These are phyloP conservation scores for Melanostigma gelatinosum DNA, from an alignment of 2,113 vertebrate genomes.

Conservation along the genomic window DNA sequence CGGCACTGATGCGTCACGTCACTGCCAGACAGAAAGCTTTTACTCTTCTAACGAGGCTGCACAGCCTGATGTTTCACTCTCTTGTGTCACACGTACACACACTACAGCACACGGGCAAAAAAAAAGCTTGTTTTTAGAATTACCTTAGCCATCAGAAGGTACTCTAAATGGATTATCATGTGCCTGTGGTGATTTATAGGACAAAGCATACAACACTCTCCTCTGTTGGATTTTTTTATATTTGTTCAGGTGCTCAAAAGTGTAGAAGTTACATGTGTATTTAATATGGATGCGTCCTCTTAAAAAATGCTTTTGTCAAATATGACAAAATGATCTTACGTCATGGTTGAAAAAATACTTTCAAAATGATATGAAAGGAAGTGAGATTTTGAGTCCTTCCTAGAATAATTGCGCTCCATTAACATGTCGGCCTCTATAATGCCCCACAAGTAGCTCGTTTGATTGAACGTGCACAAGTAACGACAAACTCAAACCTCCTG, in stretches of 20 bases:
- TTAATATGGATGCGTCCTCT: background rate
- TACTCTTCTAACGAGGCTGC: slow-evolving; percentile 33
- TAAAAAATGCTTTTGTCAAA: background rate
- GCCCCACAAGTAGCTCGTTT: background rate
- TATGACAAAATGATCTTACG: background rate
- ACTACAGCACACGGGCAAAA: background rate
- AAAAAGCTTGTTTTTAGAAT: slow-evolving; percentile 1
- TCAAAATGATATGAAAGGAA: background rate
- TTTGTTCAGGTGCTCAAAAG: background rate
- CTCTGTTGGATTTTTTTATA: background rate
- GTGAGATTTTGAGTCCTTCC: background rate
- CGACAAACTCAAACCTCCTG: background rate
- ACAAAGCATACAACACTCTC: background rate
- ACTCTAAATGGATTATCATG: background rate
- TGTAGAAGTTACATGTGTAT: background rate
- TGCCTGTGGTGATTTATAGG: background rate
- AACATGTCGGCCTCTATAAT: too few species aligned
- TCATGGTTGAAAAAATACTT: background rate
- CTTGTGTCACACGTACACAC: background rate
- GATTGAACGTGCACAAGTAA: background rate
- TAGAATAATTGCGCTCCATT: too few species aligned
- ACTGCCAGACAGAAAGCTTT: slow-evolving; percentile 50
- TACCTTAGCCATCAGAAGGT: background rate
- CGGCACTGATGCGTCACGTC: slow-evolving; percentile 29
- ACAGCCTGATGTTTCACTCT: slow-evolving; percentile 27